Evolutionary conservation across 2,888 invertebrate species (phyloP).

Genomic region (Nephrotoma flavescens): DNA sequence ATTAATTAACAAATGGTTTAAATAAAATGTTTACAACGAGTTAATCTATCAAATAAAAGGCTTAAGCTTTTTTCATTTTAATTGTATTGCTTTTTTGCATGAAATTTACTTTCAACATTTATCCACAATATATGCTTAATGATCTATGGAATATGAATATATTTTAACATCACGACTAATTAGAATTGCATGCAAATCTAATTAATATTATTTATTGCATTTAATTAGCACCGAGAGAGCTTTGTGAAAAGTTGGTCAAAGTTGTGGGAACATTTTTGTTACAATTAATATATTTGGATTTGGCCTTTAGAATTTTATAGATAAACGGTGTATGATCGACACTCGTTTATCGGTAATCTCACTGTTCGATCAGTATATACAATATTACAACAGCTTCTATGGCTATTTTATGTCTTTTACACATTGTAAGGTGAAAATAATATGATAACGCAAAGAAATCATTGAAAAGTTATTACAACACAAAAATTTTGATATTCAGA

Average conservation of each 20-base stretch:
- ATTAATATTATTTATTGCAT: not conserved
- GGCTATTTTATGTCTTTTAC: too few species aligned
- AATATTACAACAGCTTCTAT: too few species aligned
- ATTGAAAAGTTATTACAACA: too few species aligned
- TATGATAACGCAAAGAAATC: too few species aligned
- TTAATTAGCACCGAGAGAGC: not conserved
- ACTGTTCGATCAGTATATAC: too few species aligned
- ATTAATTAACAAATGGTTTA: not conserved
- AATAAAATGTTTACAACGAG: not conserved
- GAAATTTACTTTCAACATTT: not conserved
- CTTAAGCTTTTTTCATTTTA: not conserved
- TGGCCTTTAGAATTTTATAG: too few species aligned
- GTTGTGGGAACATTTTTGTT: not conserved
- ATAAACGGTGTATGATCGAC: too few species aligned
- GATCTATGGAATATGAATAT: not conserved
- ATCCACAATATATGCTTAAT: too few species aligned
- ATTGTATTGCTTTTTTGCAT: not conserved
- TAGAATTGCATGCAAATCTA: not conserved
- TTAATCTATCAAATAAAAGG: not conserved
- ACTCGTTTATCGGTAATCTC: too few species aligned
- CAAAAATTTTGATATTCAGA: too few species aligned
- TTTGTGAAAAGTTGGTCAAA: not conserved
- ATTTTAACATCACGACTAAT: not conserved
- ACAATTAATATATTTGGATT: too few species aligned
- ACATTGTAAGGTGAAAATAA: too few species aligned